Percentiles rank a stretch among this genome's conserved stretches.
These are phyloP conservation scores for Phyto melanocephala DNA, from an alignment of 2,888 invertebrate species.

Conservation along the genomic window DNA sequence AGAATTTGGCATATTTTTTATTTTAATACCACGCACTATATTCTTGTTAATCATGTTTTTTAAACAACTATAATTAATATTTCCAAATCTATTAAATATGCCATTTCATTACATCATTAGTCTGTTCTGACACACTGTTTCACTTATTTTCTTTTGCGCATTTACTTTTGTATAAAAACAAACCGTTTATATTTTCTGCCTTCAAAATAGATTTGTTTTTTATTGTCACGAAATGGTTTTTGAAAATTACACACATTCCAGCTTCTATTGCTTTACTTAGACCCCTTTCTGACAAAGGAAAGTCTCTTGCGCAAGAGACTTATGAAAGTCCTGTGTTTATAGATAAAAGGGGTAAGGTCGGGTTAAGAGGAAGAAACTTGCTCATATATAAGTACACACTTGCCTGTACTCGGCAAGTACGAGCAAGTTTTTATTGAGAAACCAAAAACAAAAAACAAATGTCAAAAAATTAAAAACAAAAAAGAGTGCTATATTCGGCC, in stretches of 20 bases:
- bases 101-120: conserved; percentile 35
- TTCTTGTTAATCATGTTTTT: conserved; percentile 22
- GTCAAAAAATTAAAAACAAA: too few species aligned
- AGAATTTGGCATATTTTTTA: background rate
- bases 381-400: too few species aligned
- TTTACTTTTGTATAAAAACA: conserved; percentile 10
- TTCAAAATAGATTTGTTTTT: conserved; percentile 13
- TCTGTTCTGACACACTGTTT: background rate
- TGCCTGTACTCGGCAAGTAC: too few species aligned
- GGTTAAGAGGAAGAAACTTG: too few species aligned
- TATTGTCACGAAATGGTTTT: conserved; percentile 1
- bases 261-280: background rate
- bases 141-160: conserved; percentile 2
- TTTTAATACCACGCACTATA: conserved; percentile 31
- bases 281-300: too few species aligned
- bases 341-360: too few species aligned
- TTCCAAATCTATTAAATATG: conserved; percentile 40
- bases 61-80: conserved; percentile 31
- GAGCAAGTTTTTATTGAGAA: too few species aligned
- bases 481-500: too few species aligned
- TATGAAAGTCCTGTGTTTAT: too few species aligned
- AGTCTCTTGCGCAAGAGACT: too few species aligned
- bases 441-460: too few species aligned
- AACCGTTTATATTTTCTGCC: background rate
- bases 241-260: conserved; percentile 20